Evolutionary conservation across 2,113 vertebrate species (phyloP).

Genomic region (Tiliqua scincoides): DNA sequence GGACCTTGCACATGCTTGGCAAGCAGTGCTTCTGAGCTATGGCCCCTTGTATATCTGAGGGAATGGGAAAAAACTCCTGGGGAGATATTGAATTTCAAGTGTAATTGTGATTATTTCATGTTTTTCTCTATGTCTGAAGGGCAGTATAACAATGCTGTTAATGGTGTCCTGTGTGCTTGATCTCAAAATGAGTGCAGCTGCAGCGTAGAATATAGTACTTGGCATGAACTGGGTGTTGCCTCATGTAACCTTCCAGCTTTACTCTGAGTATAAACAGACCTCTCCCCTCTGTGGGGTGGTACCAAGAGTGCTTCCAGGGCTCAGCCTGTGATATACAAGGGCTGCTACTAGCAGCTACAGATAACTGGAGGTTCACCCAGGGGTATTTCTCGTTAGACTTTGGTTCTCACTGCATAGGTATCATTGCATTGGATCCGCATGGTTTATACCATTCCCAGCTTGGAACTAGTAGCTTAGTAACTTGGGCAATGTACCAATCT

Average conservation of each 20-base stretch:
- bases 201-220: not conserved
- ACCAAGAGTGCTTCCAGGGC: constrained; percentile 2
- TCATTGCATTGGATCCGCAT: not conserved
- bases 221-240: not conserved
- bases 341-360: constrained; percentile 24
- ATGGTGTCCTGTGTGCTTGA: not conserved
- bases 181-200: not conserved
- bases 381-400: constrained; percentile 32
- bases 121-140: no score
- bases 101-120: no score
- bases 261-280: constrained; percentile 13
- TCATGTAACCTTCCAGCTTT: not conserved
- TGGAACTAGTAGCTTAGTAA: not conserved
- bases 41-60: not conserved
- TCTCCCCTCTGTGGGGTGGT: constrained; percentile 32
- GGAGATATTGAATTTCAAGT: not conserved
- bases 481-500: not conserved
- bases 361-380: constrained; percentile 38
- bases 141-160: no score
- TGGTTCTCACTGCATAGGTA: constrained; percentile 1
- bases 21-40: not conserved
- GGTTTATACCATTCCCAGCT: not conserved
- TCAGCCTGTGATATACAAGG: constrained; percentile 31
- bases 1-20: not conserved
- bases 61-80: no score